Evolutionary conservation across 2,888 invertebrate genomes (phyloP).

Genomic region (Pammene aurita): DNA sequence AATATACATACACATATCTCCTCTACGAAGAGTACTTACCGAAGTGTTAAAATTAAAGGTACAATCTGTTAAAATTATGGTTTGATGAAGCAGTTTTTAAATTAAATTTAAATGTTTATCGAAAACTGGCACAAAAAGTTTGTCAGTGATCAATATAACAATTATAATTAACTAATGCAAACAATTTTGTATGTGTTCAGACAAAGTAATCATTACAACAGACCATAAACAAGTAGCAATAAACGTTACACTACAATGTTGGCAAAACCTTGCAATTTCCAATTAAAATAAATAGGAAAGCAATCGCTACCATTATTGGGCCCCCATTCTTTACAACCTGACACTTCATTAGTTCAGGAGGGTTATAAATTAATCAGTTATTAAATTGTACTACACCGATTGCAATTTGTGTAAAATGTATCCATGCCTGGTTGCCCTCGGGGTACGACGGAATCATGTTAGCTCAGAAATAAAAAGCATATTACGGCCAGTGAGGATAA

Average conservation of each 20-base stretch:
- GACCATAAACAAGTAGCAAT: constrained; percentile 7
- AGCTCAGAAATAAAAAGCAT: constrained; percentile 47
- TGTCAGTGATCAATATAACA: not conserved
- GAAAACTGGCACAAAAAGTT: not conserved
- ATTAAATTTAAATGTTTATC: not conserved
- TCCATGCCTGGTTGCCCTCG: constrained; percentile 42
- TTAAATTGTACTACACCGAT: constrained; percentile 51
- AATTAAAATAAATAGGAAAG: constrained; percentile 35
- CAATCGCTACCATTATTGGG: constrained; percentile 23
- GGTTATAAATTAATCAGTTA: constrained; percentile 54
- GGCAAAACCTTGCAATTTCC: constrained; percentile 30
- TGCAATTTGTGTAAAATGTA: constrained; percentile 42
- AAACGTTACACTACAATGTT: constrained; percentile 26
- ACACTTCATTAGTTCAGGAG: constrained; percentile 46
- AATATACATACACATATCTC: too few species aligned
- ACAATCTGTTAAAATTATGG: too few species aligned
- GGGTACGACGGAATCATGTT: constrained; percentile 47
- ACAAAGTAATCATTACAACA: not conserved
- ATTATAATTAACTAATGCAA: not conserved
- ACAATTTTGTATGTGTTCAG: not conserved
- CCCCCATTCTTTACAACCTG: constrained; percentile 40
- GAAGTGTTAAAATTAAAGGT: too few species aligned
- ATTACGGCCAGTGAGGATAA: not conserved
- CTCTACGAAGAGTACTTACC: too few species aligned
- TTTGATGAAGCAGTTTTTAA: too few species aligned